Conservation (phyloP, 2,797 vertebrate genomes). For the Ptychobarbus kaznakovi region DNA sequence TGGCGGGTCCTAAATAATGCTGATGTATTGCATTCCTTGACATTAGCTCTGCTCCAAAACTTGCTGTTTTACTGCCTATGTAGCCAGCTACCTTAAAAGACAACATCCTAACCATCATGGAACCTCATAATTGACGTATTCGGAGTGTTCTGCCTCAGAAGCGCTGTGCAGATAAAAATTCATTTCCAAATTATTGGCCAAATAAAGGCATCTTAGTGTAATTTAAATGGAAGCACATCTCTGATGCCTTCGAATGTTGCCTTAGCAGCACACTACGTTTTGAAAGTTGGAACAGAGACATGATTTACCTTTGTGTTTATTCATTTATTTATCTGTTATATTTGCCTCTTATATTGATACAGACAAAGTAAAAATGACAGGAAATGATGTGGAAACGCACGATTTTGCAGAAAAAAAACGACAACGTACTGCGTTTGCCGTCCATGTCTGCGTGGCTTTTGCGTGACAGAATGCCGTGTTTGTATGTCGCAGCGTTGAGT, state of each 20-base stretch:
- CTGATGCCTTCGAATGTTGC: neutral
- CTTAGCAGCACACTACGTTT: neutral
- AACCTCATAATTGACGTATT: neutral
- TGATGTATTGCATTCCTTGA: slow-evolving; percentile 24
- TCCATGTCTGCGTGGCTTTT: slow-evolving; percentile 98
- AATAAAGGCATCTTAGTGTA: neutral
- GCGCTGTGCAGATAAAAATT: neutral
- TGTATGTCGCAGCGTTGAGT: slow-evolving; percentile 92
- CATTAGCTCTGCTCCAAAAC: neutral
- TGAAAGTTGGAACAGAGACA: neutral
- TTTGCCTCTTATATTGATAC: neutral
- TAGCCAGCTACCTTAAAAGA: neutral
- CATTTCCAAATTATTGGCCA: neutral
- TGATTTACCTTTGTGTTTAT: neutral
- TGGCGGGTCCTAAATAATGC: neutral
- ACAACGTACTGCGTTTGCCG: slow-evolving; percentile 91
- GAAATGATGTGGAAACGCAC: neutral
- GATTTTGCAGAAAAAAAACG: neutral
- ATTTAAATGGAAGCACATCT: too few species aligned
- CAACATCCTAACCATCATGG: neutral
- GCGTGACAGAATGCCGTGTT: slow-evolving; percentile 91
- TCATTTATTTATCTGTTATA: neutral
- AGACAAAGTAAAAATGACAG: neutral
- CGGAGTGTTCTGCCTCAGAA: neutral
- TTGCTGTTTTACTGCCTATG: neutral